Evolutionary conservation across 2,888 invertebrate species (phyloP).

Genomic region (Drosophila phalerata): DNA sequence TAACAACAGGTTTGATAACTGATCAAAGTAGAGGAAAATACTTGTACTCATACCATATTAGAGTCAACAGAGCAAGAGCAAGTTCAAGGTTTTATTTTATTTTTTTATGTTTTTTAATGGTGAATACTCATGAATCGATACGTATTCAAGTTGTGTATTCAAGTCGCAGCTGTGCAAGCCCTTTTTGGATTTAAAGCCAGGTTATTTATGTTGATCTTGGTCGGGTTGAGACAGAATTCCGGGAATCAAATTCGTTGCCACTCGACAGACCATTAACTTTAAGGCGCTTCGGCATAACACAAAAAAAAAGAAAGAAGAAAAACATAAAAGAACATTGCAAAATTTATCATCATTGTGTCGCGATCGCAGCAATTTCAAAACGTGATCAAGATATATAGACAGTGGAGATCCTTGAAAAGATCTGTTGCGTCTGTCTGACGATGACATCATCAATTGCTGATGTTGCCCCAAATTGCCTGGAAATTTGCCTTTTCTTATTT

Average conservation of each 20-base stretch:
- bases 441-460: slow-evolving; percentile 65
- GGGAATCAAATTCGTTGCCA: slow-evolving; percentile 61
- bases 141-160: slow-evolving; percentile 5
- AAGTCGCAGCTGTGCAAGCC: slow-evolving; percentile 28
- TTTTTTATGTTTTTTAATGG: too few species aligned
- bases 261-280: slow-evolving; percentile 20
- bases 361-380: slow-evolving; percentile 33
- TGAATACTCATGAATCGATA: slow-evolving; percentile 15
- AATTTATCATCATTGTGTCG: slow-evolving; percentile 61
- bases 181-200: slow-evolving; percentile 15
- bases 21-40: slow-evolving; percentile 18
- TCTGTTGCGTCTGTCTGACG: slow-evolving; percentile 17
- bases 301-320: too few species aligned
- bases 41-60: slow-evolving; percentile 5
- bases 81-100: slow-evolving; percentile 53
- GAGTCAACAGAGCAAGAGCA: slow-evolving; percentile 24
- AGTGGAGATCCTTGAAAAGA: slow-evolving; percentile 54
- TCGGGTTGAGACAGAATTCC: slow-evolving; percentile 52
- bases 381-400: slow-evolving; percentile 53
- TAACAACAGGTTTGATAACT: slow-evolving; percentile 24
- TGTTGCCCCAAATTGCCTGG: slow-evolving; percentile 47
- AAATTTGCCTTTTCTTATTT: slow-evolving; percentile 9
- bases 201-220: slow-evolving; percentile 50
- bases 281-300: slow-evolving; percentile 25
- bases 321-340: slow-evolving; percentile 23